phyloP scores from a whole-genome alignment of 2,888 invertebrate species.

The Eupithecia centaureata region DNA sequence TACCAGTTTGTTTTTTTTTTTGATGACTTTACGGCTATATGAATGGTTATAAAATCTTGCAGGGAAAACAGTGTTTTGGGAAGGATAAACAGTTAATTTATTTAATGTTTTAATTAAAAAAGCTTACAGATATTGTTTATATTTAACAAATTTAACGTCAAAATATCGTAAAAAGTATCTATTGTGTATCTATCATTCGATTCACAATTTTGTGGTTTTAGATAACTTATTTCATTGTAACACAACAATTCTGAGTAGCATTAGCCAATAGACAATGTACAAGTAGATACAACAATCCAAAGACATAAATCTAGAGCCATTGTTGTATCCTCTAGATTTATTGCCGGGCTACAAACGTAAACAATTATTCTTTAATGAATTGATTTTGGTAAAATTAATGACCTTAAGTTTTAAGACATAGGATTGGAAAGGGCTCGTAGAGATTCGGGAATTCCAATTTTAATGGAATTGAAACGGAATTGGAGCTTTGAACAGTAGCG shows the following conservation, averaged over 20 bases:
- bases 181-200: background rate
- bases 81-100: too few species aligned
- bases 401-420: background rate
- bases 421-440: background rate
- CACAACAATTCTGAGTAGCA: slow-evolving; percentile 4
- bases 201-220: background rate
- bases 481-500: background rate
- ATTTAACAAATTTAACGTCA: too few species aligned
- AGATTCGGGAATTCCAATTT: background rate
- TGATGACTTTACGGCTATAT: background rate
- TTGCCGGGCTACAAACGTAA: slow-evolving; percentile 54
- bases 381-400: slow-evolving; percentile 54
- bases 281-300: slow-evolving; percentile 31
- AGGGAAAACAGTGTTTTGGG: too few species aligned
- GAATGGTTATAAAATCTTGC: too few species aligned
- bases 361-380: slow-evolving; percentile 63
- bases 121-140: too few species aligned
- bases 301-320: slow-evolving; percentile 44
- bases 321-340: slow-evolving; percentile 62
- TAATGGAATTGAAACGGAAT: background rate
- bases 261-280: slow-evolving; percentile 22
- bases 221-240: background rate
- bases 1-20: too few species aligned
- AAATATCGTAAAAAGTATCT: too few species aligned
- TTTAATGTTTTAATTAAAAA: too few species aligned